These are phyloP conservation scores for Astur gentilis DNA, from an alignment of 2,113 vertebrate species.

Conservation along the genomic window DNA sequence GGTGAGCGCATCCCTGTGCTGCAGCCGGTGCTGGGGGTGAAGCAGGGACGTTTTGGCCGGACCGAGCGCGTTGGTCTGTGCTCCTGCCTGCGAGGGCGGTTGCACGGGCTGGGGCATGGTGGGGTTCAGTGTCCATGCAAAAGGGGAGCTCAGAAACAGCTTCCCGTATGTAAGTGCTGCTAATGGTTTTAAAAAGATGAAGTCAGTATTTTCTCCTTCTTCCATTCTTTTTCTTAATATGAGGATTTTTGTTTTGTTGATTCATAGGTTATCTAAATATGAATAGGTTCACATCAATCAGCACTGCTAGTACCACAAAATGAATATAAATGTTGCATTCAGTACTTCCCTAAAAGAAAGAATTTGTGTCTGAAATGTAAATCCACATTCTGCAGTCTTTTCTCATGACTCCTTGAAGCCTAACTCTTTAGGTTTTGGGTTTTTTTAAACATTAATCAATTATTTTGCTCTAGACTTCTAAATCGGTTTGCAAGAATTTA, in stretches of 20 bases:
- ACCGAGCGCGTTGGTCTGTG: not conserved
- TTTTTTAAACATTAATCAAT: not conserved
- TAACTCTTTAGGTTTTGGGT: not conserved
- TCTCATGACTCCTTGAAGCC: not conserved
- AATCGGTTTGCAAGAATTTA: not conserved
- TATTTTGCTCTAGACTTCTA: not conserved
- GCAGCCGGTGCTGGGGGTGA: not conserved
- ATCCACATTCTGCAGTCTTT: not conserved
- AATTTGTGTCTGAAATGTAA: not conserved
- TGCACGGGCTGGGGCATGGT: rapidly evolving
- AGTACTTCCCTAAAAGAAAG: not conserved
- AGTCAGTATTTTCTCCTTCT: not conserved
- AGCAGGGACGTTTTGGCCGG: not conserved
- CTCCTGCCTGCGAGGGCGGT: not conserved
- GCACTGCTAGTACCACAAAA: not conserved
- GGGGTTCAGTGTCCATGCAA: rapidly evolving
- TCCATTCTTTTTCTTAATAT: not conserved
- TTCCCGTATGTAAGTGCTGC: rapidly evolving
- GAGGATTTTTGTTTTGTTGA: not conserved
- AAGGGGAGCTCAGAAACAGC: not conserved
- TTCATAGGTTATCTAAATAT: not conserved
- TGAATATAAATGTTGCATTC: not conserved
- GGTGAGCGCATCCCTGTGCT: not conserved
- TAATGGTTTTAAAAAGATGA: not conserved
- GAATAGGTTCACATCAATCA: not conserved